Evolutionary conservation across 2,797 vertebrate species (phyloP), one percentile per base, ranked within the genome.

Genomic region (Acrocephalus scirpaceus): DNA sequence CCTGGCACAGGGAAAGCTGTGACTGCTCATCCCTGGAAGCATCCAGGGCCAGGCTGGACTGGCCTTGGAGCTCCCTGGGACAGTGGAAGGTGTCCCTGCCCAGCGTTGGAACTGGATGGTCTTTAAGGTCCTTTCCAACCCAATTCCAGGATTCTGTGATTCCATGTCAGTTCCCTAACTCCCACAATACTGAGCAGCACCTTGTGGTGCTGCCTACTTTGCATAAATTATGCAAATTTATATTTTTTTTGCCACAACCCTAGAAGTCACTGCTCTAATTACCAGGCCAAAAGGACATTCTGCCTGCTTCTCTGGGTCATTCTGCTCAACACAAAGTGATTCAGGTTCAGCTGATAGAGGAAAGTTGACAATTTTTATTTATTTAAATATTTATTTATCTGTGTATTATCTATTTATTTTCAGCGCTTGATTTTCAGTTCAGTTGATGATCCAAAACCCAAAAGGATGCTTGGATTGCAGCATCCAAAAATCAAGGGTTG

Each of bases 101-200:
- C 27, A 27, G 48, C 75, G 7, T 0, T 32, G 56, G 44, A 36
- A 1, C 20, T 19, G 2, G 2, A 8, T 26, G 57, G 7, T 8
- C 17, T 53, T 53, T 12, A 47, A 53, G 25, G 13, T 53, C 25
- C 17, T 16, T 32, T 83, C n/a, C 58, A 47, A 12, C 15, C 29
- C 25, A 34, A 32, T 26, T 53, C 44, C 65, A 58, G n/a, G 29
- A 27, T 40, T 51, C 58, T 26, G 0, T 11, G 38, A 30, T 40
- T 40, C 65, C 73, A 5, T 7, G 16, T 13, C 51, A 16, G 10
- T 13, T 57, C 58, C 64, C 18, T 13, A 8, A 16, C 20, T 78
- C 69, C n/a, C 44, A 34, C 2, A 1, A 11, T 4, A 10, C 2
- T 4, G 54, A 64, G 27, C 58, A 53, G 62, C n/a, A 3, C 62